Percentiles rank a stretch among this genome's conserved stretches.
Conservation (phyloP, 2,888 invertebrate species). For the Trisateles emortualis region DNA sequence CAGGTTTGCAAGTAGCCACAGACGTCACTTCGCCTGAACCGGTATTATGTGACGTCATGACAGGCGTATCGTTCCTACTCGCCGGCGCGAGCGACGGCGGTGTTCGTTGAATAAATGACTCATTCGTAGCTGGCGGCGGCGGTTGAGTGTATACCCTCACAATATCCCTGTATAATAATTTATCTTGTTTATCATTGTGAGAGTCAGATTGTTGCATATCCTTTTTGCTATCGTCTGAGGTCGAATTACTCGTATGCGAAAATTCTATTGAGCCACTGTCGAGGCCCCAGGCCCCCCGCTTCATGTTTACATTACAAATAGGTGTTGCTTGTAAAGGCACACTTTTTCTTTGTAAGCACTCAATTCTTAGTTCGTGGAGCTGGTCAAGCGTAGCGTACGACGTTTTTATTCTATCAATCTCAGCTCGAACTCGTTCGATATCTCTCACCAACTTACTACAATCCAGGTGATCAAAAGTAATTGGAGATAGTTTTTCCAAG, state of each 20-base stretch:
- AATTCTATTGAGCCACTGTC: constrained; percentile 3
- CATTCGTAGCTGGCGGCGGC: not conserved
- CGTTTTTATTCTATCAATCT: constrained; percentile 1
- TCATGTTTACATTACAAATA: constrained; percentile 2
- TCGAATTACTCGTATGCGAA: not conserved
- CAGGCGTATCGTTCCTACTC: not conserved
- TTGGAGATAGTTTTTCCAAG: constrained; percentile 21
- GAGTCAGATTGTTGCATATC: not conserved
- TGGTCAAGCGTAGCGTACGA: not conserved
- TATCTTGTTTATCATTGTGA: not conserved
- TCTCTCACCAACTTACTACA: not conserved
- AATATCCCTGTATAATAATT: not conserved
- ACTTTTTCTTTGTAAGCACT: not conserved
- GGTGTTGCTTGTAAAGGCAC: not conserved
- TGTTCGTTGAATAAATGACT: not conserved
- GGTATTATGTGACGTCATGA: too few species aligned
- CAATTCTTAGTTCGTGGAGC: not conserved
- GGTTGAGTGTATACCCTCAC: not conserved
- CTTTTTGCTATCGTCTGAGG: not conserved
- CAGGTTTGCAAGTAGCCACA: too few species aligned
- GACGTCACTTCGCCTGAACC: too few species aligned
- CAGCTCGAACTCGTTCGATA: not conserved
- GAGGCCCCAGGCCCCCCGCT: not conserved
- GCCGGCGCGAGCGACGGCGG: not conserved
- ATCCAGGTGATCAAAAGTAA: constrained; percentile 4